A percentile compares a stretch with the other conserved stretches of the same genome.
Conservation (phyloP, 2,113 vertebrate genomes). For the Passer montanus region DNA sequence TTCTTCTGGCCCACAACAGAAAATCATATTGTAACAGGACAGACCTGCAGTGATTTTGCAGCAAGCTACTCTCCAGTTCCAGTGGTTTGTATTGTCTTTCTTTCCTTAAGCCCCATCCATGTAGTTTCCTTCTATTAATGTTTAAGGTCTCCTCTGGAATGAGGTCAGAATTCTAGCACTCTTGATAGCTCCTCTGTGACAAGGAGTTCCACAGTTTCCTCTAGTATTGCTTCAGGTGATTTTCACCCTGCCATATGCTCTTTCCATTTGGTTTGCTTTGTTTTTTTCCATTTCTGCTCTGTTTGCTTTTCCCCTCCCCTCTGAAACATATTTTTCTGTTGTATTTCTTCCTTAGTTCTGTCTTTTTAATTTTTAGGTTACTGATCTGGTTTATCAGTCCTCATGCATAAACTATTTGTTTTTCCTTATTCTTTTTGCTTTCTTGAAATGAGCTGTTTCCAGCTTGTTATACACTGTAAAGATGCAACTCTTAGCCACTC, state of each 20-base stretch:
- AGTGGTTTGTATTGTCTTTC: background rate
- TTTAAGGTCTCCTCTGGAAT: background rate
- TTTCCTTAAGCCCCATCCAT: background rate
- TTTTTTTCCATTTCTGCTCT: background rate
- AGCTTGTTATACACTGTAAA: background rate
- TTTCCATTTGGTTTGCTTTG: background rate
- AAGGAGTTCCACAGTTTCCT: background rate
- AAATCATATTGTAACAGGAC: background rate
- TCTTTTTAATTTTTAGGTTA: background rate
- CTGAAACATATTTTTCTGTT: background rate
- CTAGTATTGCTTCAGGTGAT: background rate
- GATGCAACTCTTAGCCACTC: background rate
- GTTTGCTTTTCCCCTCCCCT: background rate
- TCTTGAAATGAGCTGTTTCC: background rate
- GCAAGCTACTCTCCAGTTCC: background rate
- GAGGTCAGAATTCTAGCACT: background rate
- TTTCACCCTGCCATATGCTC: background rate
- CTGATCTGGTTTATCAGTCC: background rate
- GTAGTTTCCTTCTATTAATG: background rate
- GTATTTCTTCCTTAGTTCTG: background rate
- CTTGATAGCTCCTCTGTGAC: background rate
- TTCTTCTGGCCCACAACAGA: background rate
- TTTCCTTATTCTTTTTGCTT: background rate
- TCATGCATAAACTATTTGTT: background rate
- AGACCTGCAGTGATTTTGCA: background rate